Conservation (phyloP, 30 jellyfish, hydroid and myxozoan species). For the Rhopilema esculentum region DNA sequence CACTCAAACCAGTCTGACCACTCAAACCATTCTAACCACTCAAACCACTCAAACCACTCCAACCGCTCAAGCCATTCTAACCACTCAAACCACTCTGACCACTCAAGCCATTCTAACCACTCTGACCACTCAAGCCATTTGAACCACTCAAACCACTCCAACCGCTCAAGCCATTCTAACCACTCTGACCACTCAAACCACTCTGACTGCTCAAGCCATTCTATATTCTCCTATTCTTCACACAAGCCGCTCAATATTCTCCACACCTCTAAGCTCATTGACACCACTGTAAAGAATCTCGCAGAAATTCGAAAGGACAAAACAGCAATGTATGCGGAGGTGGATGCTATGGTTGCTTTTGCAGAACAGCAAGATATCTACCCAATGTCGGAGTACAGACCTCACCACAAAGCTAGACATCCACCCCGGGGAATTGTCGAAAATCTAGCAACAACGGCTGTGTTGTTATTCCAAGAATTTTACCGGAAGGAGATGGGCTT, state of each 20-base stretch:
- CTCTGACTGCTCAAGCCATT: too few relatives aligned
- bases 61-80: too few relatives aligned
- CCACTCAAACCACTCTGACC: too few relatives aligned
- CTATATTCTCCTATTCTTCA: too few relatives aligned
- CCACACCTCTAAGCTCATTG: constrained; percentile 37
- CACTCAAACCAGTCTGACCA: too few relatives aligned
- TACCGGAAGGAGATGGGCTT: constrained; percentile 40
- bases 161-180: too few relatives aligned
- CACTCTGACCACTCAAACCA: too few relatives aligned
- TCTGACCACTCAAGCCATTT: too few relatives aligned
- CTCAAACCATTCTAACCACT: too few relatives aligned
- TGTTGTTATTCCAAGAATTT: constrained; percentile 31
- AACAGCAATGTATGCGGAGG: constrained; percentile 54
- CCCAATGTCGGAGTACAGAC: constrained; percentile 35
- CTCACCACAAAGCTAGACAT: constrained; percentile 41
- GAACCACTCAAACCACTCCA: too few relatives aligned
- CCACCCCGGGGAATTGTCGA: constrained; percentile 44
- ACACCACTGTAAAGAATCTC: constrained; percentile 45
- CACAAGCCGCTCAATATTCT: constrained; percentile 56
- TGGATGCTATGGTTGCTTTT: constrained; percentile 34
- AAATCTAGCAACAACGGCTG: constrained; percentile 53
- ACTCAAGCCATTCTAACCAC: too few relatives aligned
- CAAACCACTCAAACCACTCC: too few relatives aligned
- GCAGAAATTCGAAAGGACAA: constrained; percentile 38
- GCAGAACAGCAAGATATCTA: constrained; percentile 29